Evolutionary conservation across 1,140 invertebrate genomes (phyloP), one percentile per base, ranked within the genome.

Genomic region (Heliconius eleuchia): DNA sequence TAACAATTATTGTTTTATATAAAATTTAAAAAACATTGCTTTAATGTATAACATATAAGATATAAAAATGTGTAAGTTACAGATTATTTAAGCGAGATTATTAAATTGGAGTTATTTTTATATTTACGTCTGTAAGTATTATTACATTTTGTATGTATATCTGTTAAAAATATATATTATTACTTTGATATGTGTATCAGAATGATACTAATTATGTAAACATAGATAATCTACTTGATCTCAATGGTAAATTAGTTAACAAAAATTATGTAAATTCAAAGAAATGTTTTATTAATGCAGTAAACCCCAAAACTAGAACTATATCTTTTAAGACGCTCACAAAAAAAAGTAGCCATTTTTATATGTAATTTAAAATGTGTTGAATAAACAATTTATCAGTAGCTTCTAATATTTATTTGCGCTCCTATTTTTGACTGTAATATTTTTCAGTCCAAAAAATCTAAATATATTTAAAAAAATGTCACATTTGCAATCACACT

Each of bases 351-450:
- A 72, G 71, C 75, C 74, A 79, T 82, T 74, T 78, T 81, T 71
- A 75, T 79, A 82, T 89, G 84, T 89, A 87, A 89, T 83, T 91
- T 88, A 82, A 83, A 91, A 89, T 90, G 86, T 88, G 88, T 91
- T 91, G 72, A 90, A 86, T 92, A 91, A 91, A 91, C 85, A 87
- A 86, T 85, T 82, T 87, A 83, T 87, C 77, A 79, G 77, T 82
- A 84, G 80, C 60, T 83, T 82, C 55, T 77, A 71, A 30, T 30
- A 66, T 66, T 66, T 66, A 19, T 66, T 66, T 13, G 16, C 27
- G 11, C 60, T 30, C 27, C 23, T 66, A 30, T 16, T 30, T 11
- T 16, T 66, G 27, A 60, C 19, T 46, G 42, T 0, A 19, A 19
- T 52, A 0, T 19, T 52, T 52, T 6, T 19, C 18, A 2, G 18